These are phyloP conservation scores for Gadopsis marmoratus DNA, from an alignment of 2,797 vertebrate species.

Conservation along the genomic window DNA sequence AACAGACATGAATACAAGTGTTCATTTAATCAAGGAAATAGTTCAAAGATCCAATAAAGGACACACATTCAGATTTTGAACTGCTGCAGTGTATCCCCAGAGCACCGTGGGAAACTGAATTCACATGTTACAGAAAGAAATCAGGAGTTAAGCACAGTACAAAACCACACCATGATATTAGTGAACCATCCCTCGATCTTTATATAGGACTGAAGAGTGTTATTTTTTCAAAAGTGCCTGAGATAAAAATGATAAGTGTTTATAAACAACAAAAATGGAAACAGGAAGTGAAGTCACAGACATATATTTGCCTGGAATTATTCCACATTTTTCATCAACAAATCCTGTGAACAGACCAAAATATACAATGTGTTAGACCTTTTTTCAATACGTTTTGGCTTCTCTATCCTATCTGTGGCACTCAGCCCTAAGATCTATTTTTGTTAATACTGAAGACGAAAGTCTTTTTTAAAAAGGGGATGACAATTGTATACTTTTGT, in stretches of 20 bases:
- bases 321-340: constrained; percentile 3
- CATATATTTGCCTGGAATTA: neutral
- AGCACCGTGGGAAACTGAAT: constrained; percentile 42
- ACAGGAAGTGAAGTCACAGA: constrained; percentile 9
- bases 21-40: constrained; percentile 65
- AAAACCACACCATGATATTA: constrained; percentile 43
- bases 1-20: neutral
- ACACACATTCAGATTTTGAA: constrained; percentile 19
- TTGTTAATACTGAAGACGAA: neutral
- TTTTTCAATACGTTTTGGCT: neutral
- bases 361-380: fast-evolving
- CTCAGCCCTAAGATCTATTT: neutral
- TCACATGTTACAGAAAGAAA: constrained; percentile 39
- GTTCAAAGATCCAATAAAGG: constrained; percentile 50
- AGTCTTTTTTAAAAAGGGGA: neutral
- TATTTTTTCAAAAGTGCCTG: constrained; percentile 8
- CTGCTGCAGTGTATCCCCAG: constrained; percentile 26
- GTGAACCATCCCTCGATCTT: neutral
- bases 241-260: neutral
- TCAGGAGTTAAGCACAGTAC: constrained; percentile 40
- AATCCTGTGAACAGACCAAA: neutral
- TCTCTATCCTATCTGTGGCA: neutral
- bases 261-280: neutral
- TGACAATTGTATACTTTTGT: neutral
- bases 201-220: neutral